A percentile compares a stretch with the other conserved stretches of the same genome.
These are phyloP conservation scores for Sebastes oblongus DNA, from an alignment of 2,797 vertebrate genomes.

Conservation along the genomic window DNA sequence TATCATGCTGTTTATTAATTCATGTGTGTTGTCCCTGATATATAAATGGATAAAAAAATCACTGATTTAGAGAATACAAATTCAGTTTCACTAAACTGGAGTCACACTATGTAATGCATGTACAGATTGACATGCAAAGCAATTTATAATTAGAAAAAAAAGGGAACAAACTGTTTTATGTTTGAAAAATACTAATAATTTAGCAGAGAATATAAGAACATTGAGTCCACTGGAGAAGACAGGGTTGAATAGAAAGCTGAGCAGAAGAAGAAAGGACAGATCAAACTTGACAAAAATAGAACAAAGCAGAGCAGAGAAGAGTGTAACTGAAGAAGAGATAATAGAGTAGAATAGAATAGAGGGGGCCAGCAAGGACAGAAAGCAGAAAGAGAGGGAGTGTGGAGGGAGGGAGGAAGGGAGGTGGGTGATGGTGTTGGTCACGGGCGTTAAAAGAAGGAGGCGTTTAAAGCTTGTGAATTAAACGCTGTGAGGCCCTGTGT, in stretches of 20 bases:
- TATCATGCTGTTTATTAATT: not conserved
- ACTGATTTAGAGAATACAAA: not conserved
- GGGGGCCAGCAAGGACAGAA: slow-evolving; percentile 24
- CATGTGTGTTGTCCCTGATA: not conserved
- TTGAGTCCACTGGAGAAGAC: not conserved
- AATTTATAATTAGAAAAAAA: not conserved
- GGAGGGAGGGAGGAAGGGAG: not conserved
- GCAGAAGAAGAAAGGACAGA: not conserved
- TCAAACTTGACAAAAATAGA: slow-evolving; percentile 22
- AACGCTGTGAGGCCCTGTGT: slow-evolving; percentile 79
- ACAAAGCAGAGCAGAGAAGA: slow-evolving; percentile 15
- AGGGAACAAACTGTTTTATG: not conserved
- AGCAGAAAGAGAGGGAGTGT: slow-evolving; percentile 11
- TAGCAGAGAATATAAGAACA: not conserved
- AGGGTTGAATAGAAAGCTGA: not conserved
- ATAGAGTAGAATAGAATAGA: slow-evolving; percentile 44
- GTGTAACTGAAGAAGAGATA: slow-evolving; percentile 41
- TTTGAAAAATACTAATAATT: not conserved
- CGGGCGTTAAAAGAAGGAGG: slow-evolving; percentile 67
- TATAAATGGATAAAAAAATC: not conserved
- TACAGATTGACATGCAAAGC: not conserved
- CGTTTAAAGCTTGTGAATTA: slow-evolving; percentile 75
- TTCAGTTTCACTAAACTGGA: not conserved
- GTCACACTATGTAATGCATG: not conserved
- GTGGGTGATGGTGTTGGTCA: slow-evolving; percentile 39